Evolutionary conservation across 92 coral and sea anemone species (phyloP).

Genomic region (Diadumene lineata): DNA sequence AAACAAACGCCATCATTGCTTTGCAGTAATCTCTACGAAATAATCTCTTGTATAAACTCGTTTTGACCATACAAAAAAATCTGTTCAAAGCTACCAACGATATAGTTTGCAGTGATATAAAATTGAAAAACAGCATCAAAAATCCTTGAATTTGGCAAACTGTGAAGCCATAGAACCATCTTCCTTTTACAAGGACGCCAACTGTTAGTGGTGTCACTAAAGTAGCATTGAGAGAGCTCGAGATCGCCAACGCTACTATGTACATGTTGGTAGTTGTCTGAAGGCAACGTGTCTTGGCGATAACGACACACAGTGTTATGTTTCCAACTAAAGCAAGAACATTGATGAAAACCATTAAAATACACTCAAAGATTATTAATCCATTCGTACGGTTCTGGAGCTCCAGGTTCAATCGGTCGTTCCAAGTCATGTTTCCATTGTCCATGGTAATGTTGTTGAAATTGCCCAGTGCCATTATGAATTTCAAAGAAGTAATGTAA

Average conservation of each 20-base stretch:
- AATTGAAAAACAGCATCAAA: constrained; percentile 35
- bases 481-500: too few relatives aligned
- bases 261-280: constrained; percentile 28
- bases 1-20: constrained; percentile 21
- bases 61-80: constrained; percentile 37
- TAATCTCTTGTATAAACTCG: constrained; percentile 27
- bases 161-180: constrained; percentile 24
- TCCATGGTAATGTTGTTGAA: too few relatives aligned
- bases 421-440: too few relatives aligned
- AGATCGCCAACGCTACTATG: constrained; percentile 28
- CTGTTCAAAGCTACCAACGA: constrained; percentile 35
- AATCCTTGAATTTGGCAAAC: constrained; percentile 42
- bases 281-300: constrained; percentile 15
- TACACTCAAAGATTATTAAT: too few relatives aligned
- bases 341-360: too few relatives aligned
- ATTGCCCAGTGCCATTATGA: too few relatives aligned
- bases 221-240: constrained; percentile 23
- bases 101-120: constrained; percentile 33
- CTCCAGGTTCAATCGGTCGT: too few relatives aligned
- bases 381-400: too few relatives aligned
- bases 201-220: constrained; percentile 27
- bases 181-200: constrained; percentile 22
- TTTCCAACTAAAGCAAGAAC: constrained; percentile 33
- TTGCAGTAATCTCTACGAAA: constrained; percentile 7
- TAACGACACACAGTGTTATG: constrained; percentile 25